These are phyloP conservation scores for Lasiurus borealis DNA, from an alignment of 2,113 vertebrate species.

Conservation along the genomic window DNA sequence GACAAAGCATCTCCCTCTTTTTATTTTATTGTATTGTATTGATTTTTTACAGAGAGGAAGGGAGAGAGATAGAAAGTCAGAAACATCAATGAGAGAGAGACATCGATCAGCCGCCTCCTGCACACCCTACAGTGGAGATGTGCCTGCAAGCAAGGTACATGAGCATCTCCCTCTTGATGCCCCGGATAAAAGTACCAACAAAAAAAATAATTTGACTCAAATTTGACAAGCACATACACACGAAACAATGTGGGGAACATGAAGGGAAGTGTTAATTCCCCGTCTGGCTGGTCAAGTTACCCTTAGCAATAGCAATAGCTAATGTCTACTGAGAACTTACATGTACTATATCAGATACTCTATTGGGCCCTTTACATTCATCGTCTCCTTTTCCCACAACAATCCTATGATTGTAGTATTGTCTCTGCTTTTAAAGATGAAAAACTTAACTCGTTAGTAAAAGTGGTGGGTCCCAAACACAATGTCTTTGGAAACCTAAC, in stretches of 20 bases:
- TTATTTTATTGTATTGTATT: too few species aligned
- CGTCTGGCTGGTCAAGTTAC: background rate
- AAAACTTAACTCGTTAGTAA: background rate
- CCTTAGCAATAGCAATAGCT: background rate
- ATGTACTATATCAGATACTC: background rate
- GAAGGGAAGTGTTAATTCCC: background rate
- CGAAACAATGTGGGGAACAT: background rate
- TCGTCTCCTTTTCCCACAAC: background rate
- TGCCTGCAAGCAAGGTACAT: too few species aligned
- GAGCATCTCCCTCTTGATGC: background rate
- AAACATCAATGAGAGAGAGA: too few species aligned
- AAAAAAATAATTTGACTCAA: slow-evolving; percentile 17
- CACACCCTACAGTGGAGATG: too few species aligned
- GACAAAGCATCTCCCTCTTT: background rate
- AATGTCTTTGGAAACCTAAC: background rate
- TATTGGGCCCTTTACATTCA: background rate
- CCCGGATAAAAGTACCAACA: background rate
- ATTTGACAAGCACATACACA: background rate
- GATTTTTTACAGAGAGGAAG: too few species aligned
- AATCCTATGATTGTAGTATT: background rate
- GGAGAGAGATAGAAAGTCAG: too few species aligned
- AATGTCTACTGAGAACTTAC: background rate
- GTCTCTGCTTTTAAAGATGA: slow-evolving; percentile 15
- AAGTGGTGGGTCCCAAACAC: background rate
- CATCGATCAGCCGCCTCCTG: too few species aligned